A percentile compares a stretch with the other conserved stretches of the same genome.
phyloP scores from a whole-genome alignment of 2,888 invertebrate genomes.

The Sphaerophoria rueppellii region DNA sequence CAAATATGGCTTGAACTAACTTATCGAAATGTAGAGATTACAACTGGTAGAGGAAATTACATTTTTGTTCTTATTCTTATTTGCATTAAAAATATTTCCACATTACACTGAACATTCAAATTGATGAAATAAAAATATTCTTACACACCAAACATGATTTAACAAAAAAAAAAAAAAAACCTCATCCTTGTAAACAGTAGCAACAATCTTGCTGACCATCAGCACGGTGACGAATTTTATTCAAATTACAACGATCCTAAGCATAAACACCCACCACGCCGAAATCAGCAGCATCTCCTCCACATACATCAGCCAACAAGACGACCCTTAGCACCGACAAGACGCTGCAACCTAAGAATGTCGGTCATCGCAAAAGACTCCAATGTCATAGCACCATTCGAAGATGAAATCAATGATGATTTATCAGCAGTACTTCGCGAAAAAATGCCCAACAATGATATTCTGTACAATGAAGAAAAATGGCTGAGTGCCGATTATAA shows the following conservation, averaged over 20 bases:
- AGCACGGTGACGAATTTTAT: constrained; percentile 42
- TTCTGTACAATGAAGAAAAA: constrained; percentile 62
- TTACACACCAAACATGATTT: constrained; percentile 40
- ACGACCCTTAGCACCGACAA: constrained; percentile 6
- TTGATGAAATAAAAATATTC: background rate
- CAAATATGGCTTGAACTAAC: no score
- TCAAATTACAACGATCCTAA: constrained; percentile 41
- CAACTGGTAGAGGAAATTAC: background rate
- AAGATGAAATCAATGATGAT: constrained; percentile 54
- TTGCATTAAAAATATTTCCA: background rate
- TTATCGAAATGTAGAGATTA: background rate
- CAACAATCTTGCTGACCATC: constrained; percentile 40
- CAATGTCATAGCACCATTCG: constrained; percentile 34
- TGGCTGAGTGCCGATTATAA: constrained; percentile 53
- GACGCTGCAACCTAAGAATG: constrained; percentile 39
- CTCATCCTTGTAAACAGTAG: constrained; percentile 36
- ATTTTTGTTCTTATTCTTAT: background rate
- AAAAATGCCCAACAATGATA: constrained; percentile 67
- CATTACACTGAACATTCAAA: constrained; percentile 9
- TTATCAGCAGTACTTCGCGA: constrained; percentile 61
- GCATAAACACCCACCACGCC: constrained; percentile 16
- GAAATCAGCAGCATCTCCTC: background rate
- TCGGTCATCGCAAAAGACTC: constrained; percentile 51
- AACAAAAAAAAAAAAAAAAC: background rate
- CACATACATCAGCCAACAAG: constrained; percentile 17